Conservation (phyloP, 2,797 vertebrate genomes). For the Adelosebastes latens region DNA sequence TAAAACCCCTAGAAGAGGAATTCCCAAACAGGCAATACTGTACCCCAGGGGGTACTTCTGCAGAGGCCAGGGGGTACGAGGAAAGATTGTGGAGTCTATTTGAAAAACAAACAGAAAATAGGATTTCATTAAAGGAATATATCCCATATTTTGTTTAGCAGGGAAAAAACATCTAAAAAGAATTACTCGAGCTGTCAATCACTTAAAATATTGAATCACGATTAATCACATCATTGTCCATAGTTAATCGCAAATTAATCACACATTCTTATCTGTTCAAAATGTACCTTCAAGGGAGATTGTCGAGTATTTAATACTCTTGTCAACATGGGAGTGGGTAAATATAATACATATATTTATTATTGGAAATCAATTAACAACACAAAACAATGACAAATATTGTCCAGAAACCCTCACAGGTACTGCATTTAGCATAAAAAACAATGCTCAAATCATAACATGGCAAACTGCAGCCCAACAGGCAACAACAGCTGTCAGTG, state of each 20-base stretch:
- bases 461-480: background rate
- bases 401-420: background rate
- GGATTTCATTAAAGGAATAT: background rate
- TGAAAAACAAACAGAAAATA: background rate
- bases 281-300: background rate
- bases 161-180: background rate
- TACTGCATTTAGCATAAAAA: background rate
- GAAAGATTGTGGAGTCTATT: background rate
- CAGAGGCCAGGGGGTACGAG: background rate
- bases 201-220: background rate
- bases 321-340: background rate
- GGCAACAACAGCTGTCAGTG: no score
- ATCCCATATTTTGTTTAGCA: background rate
- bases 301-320: background rate
- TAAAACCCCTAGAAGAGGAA: background rate
- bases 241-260: no score
- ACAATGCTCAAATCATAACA: background rate
- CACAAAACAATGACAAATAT: background rate
- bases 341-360: background rate
- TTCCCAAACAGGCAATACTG: background rate
- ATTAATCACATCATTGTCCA: background rate
- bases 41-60: no score
- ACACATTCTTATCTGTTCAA: background rate
- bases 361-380: background rate
- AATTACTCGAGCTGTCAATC: background rate